A percentile compares a stretch with the other conserved stretches of the same genome.
phyloP scores from a whole-genome alignment of 2,113 vertebrate genomes.

The Centropristis striata region DNA sequence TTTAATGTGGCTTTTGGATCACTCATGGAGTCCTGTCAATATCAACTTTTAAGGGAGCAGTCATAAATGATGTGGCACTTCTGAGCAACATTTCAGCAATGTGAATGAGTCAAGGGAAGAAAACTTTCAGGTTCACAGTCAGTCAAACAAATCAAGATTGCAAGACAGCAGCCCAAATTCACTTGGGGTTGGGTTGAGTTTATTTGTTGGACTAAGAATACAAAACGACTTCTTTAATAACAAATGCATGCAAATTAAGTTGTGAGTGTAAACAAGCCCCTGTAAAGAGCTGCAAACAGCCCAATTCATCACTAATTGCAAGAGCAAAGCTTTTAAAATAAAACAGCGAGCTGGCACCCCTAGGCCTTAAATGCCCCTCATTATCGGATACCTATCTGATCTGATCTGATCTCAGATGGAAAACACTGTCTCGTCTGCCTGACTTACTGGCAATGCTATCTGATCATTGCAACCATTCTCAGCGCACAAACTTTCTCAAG shows the following conservation, averaged over 20 bases:
- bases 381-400: constrained; percentile 2
- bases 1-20: not conserved
- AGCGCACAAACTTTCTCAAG: not conserved
- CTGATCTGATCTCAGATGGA: not conserved
- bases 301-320: constrained; percentile 3
- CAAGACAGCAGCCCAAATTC: not conserved
- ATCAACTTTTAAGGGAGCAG: too few relatives aligned
- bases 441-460: not conserved
- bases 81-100: not conserved
- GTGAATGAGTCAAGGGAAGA: not conserved
- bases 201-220: not conserved
- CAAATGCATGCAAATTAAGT: constrained; percentile 35
- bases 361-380: not conserved
- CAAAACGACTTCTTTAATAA: not conserved
- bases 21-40: too few relatives aligned
- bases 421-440: not conserved
- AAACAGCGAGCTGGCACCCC: not conserved
- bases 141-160: not conserved
- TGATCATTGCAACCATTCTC: not conserved
- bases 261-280: not conserved
- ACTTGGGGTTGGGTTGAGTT: not conserved
- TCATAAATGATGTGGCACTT: not conserved
- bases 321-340: not conserved
- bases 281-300: constrained; percentile 11
- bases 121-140: not conserved